phyloP scores from a whole-genome alignment of 2,113 vertebrate genomes.

The Mesembrinibis cayennensis region DNA sequence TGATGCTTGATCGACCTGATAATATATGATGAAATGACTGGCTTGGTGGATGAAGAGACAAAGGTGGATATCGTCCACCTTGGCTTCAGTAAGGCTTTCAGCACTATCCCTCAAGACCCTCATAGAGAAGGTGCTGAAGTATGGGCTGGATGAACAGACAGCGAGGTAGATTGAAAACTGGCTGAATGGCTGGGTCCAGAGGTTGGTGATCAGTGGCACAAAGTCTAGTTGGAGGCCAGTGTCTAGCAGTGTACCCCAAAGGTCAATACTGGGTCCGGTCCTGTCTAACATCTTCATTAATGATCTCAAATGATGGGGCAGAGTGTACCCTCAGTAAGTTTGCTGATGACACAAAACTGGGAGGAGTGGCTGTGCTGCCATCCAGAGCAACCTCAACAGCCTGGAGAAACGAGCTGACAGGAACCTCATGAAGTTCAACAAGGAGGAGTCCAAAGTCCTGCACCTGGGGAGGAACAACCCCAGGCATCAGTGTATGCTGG shows the following conservation, averaged over 20 bases:
- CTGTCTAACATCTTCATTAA: neutral
- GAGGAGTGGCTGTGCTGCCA: neutral
- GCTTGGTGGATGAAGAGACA: neutral
- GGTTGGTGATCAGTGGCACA: neutral
- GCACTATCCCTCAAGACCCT: neutral
- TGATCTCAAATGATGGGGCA: neutral
- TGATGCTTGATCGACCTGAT: neutral
- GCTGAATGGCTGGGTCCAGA: neutral
- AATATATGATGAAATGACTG: neutral
- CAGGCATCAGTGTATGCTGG: neutral
- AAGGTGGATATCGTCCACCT: rapidly evolving
- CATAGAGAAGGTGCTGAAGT: neutral
- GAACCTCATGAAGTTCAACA: neutral
- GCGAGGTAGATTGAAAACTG: neutral
- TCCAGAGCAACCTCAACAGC: neutral
- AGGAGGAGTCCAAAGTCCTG: neutral
- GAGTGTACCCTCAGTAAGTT: neutral
- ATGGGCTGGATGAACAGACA: neutral
- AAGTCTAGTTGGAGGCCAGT: neutral
- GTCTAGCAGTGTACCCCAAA: neutral
- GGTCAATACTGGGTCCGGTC: neutral
- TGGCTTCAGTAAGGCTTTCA: neutral
- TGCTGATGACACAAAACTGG: neutral
- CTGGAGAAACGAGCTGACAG: neutral
- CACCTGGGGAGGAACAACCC: neutral